Percentiles rank a stretch among this genome's conserved stretches.
These are phyloP conservation scores for Deroptyus accipitrinus DNA, from an alignment of 2,113 vertebrate genomes.

Conservation along the genomic window DNA sequence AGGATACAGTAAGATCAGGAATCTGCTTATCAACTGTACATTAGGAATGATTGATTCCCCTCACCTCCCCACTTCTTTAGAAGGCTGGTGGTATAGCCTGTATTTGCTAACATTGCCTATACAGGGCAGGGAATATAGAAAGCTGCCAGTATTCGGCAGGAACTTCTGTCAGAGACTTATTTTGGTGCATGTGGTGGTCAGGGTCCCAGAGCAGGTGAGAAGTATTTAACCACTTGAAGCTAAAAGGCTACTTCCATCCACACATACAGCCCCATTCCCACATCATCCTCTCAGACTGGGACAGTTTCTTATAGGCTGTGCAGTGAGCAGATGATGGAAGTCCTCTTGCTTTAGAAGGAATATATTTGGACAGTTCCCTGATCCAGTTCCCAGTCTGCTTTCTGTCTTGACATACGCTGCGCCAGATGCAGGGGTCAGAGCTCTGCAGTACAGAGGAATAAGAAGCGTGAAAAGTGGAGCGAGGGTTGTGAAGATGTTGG, in stretches of 20 bases:
- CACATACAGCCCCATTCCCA: background rate
- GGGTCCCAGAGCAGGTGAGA: background rate
- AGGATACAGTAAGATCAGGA: background rate
- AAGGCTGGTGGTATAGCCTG: background rate
- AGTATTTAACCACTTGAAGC: background rate
- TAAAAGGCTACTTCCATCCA: background rate
- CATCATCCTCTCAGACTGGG: background rate
- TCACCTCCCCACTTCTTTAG: background rate
- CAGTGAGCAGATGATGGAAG: background rate
- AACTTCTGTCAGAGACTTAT: background rate
- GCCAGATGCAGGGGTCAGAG: background rate
- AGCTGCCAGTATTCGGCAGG: background rate
- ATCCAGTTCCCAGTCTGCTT: background rate
- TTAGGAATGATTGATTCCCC: background rate
- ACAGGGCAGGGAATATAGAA: background rate
- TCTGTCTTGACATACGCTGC: background rate
- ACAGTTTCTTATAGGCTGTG: background rate
- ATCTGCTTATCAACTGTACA: background rate
- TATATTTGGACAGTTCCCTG: background rate
- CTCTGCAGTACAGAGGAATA: background rate
- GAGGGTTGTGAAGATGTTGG: background rate
- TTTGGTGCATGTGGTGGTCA: background rate
- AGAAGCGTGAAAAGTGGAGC: background rate
- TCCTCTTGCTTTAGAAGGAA: background rate
- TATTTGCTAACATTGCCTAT: background rate